phyloP scores from a whole-genome alignment of 2,888 invertebrate genomes.

The Laothoe populi region DNA sequence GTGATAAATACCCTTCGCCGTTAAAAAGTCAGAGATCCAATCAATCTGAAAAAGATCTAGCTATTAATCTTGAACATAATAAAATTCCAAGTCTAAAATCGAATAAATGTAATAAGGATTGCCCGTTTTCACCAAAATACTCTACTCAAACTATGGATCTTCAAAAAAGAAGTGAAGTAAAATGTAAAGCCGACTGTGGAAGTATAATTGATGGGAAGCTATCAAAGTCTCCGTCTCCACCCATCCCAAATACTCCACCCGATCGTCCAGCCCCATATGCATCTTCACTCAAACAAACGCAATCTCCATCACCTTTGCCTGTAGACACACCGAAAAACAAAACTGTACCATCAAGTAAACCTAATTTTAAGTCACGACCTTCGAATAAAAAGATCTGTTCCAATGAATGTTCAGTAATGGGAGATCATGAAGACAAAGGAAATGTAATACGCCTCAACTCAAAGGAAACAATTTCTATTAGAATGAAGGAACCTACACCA shows the following conservation, averaged over 20 bases:
- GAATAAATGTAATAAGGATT: slow-evolving; percentile 1
- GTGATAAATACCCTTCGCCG: slow-evolving; percentile 28
- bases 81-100: not conserved
- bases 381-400: slow-evolving; percentile 39
- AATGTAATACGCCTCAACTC: slow-evolving; percentile 48
- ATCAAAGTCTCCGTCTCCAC: slow-evolving; percentile 20
- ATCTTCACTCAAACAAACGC: not conserved
- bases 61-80: not conserved
- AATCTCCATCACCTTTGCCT: not conserved
- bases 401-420: slow-evolving; percentile 42
- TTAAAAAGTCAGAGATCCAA: slow-evolving; percentile 28
- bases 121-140: slow-evolving; percentile 8
- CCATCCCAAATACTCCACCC: slow-evolving; percentile 24
- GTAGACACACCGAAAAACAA: slow-evolving; percentile 3
- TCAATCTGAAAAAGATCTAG: slow-evolving; percentile 5
- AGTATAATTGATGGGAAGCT: slow-evolving; percentile 31
- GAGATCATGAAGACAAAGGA: slow-evolving; percentile 30
- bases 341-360: slow-evolving; percentile 47
- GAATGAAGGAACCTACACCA: slow-evolving; percentile 49
- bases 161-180: slow-evolving; percentile 27
- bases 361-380: slow-evolving; percentile 51
- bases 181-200: slow-evolving; percentile 43
- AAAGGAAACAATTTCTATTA: slow-evolving; percentile 54
- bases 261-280: slow-evolving; percentile 17
- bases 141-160: slow-evolving; percentile 25